These are phyloP conservation scores for Drosophila quadrilineata DNA, from an alignment of 1,140 invertebrate species.

Conservation along the genomic window DNA sequence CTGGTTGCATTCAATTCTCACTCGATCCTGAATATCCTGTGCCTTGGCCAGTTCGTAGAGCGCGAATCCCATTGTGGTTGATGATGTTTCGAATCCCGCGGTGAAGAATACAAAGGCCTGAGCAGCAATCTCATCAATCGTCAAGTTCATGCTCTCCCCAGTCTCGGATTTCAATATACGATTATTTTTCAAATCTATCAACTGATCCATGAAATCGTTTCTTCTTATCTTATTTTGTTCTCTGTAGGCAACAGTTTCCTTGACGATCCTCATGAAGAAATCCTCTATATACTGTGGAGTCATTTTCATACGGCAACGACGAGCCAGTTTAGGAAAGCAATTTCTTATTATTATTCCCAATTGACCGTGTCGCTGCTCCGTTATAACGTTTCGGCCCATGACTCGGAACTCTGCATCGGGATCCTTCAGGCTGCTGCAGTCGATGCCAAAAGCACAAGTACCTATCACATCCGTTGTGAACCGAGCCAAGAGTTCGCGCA, in stretches of 20 bases:
- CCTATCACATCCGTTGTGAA: conserved; percentile 83
- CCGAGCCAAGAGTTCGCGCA: conserved; percentile 63
- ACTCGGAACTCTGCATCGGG: conserved; percentile 83
- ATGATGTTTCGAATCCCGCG: conserved; percentile 85
- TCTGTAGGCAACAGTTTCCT: conserved; percentile 82
- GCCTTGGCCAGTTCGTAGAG: conserved; percentile 83
- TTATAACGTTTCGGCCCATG: conserved; percentile 61
- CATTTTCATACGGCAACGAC: conserved; percentile 61
- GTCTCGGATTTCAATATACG: conserved; percentile 57
- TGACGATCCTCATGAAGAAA: conserved; percentile 82
- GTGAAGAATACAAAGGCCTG: conserved; percentile 83
- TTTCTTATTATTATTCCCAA: conserved; percentile 30
- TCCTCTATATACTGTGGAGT: conserved; percentile 81
- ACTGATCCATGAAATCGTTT: conserved; percentile 84
- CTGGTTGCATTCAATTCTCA: conserved; percentile 82
- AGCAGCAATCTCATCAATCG: conserved; percentile 80
- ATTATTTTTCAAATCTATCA: conserved; percentile 82
- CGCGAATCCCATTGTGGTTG: conserved; percentile 82
- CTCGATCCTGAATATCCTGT: conserved; percentile 83
- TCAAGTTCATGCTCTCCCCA: conserved; percentile 50
- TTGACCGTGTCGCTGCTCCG: conserved; percentile 15
- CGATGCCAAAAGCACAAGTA: conserved; percentile 85
- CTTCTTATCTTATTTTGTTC: conserved; percentile 82
- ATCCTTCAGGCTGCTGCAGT: conserved; percentile 83
- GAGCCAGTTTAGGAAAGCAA: conserved; percentile 54